Evolutionary conservation across 2,113 vertebrate species (phyloP), one percentile per base, ranked within the genome.

Genomic region (Arizona elegans): DNA sequence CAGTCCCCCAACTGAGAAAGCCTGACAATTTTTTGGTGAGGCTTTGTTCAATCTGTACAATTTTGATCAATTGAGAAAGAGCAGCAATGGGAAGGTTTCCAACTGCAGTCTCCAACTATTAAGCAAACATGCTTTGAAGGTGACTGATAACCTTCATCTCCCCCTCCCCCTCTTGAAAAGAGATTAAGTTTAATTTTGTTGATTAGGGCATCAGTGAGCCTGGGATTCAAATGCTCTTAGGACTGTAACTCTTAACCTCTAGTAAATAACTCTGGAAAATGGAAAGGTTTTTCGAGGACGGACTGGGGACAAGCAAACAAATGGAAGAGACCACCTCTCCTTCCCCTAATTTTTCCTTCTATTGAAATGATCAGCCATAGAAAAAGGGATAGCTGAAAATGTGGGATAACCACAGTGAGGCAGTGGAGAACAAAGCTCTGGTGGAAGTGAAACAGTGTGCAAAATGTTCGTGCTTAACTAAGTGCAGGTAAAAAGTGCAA

Each of bases 381-480:
- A 56, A 75, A 90, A 91, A 93, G 93, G 88, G 89, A 3, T 23
- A 15, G 52, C 52, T 38, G 92, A 26, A 91, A 86, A 1, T 24
- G 91, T 96, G 95, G 95, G 81, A 86, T 54, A 93, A 62, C 96
- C 94, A 92, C 96, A 93, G 95, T 65, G 96, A 96, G 97, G 97
- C 95, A 38, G 90, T 86, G 96, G 95, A 96, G 97, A 97, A 98
- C 98, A 98, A 98, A 97, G 97, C 96, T 96, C 94, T 95, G 95
- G 94, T 97, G 93, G 95, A 92, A 97, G 94, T n/a, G 89, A 89
- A 86, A 92, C 88, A 92, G 59, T 87, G 91, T 96, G 97, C 96
- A 56, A 81, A 97, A 75, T 10, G 93, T 91, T 94, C 90, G 5
- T 53, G 93, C 93, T 21, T 13, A 11, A 94, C 53, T 65, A 88